Conservation (phyloP, 2,888 invertebrate genomes). For the Xanthostigma xanthostigma region DNA sequence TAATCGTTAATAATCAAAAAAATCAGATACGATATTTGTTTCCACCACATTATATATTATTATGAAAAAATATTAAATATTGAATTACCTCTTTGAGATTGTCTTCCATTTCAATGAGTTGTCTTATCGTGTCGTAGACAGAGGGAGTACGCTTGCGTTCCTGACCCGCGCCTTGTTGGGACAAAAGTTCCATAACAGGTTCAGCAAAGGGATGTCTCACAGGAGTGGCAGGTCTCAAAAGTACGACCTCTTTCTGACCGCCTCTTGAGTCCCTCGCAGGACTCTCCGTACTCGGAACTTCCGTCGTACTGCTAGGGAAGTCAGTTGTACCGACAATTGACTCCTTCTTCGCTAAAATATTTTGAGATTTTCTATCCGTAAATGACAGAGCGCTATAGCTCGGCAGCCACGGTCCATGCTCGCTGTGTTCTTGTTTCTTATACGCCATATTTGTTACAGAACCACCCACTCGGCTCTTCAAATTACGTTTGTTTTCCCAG, state of each 20-base stretch:
- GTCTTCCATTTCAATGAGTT: conserved; percentile 38
- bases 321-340: conserved; percentile 12
- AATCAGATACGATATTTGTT: no score
- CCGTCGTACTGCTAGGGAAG: conserved; percentile 17
- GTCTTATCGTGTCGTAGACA: conserved; percentile 40
- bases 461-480: not conserved
- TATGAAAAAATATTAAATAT: conserved; percentile 9
- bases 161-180: conserved; percentile 20
- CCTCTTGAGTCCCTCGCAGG: conserved; percentile 14
- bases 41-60: conserved; percentile 8
- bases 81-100: conserved; percentile 39
- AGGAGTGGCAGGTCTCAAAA: conserved; percentile 43
- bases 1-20: conserved; percentile 2
- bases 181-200: conserved; percentile 35
- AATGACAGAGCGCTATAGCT: conserved; percentile 14
- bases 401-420: conserved; percentile 12
- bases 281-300: conserved; percentile 6
- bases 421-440: conserved; percentile 13
- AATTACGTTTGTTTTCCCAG: conserved; percentile 31
- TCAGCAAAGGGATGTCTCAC: conserved; percentile 35
- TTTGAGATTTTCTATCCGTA: conserved; percentile 14
- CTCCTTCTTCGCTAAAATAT: conserved; percentile 7
- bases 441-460: conserved; percentile 9
- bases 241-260: conserved; percentile 49
- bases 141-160: conserved; percentile 28